Base-by-base conservation (phyloP, 2,797 vertebrate genomes). In the Cryptoblepharus egeriae region DNA sequence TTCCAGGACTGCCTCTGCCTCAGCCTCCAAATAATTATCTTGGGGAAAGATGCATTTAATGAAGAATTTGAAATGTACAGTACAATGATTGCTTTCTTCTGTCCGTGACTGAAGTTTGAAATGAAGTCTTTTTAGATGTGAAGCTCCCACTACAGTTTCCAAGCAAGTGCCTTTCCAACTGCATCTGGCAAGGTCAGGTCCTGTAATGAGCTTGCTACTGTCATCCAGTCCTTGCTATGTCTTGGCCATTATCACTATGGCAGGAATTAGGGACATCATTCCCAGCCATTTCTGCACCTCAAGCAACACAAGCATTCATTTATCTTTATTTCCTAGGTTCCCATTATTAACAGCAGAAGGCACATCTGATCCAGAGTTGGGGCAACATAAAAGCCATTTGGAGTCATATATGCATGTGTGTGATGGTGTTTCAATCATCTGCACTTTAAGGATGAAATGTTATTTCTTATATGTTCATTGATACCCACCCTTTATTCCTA, bases 101-200 rank as follows among this genome's bases (percentile, higher is more conserved):
- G 16, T 57, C 15, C 63, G 35, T 77, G 60, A 65, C 35, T 83
- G 75, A 67, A 35, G n/a, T 65, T 74, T 74, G 69, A 32, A 67
- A n/a, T 60, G 18, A 30, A 30, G 22, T 24, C 28, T 68, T 67
- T 22, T 67, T 81, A 42, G 12, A 81, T 57, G 20, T 32, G 18
- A 57, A 4, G 32, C 63, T 55, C 37, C 35, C 52, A 52, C 16
- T 65, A 18, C 18, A n/a, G 9, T 55, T 69, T 58, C 63, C 71
- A 75, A 57, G 10, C 30, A 75, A 20, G 35, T 63, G 58, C 0
- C 15, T 32, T 64, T 70, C 60, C 45, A 49, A 13, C 18, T 64
- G 57, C 32, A 75, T 35, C 69, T 80, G 77, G 67, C 24, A 55
- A 67, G 35, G 49, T 74, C 16, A 81, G 63, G 28, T 64, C 61